Percentiles rank a stretch among this genome's conserved stretches.
These are phyloP conservation scores for Euura lappo DNA, from an alignment of 1,140 invertebrate species.

Conservation along the genomic window DNA sequence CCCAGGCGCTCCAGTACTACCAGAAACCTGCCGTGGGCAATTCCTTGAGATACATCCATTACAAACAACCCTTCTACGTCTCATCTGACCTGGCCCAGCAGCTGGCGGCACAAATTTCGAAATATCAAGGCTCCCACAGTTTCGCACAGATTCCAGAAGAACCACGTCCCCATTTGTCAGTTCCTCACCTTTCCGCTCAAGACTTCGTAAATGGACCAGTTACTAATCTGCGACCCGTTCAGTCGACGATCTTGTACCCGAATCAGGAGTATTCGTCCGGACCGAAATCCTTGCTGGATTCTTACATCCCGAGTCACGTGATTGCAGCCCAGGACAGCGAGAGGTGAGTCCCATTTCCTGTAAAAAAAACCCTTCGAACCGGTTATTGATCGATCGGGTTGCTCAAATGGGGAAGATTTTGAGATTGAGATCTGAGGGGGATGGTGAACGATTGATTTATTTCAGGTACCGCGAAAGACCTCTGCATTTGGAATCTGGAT, in stretches of 20 bases:
- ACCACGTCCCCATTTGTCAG: constrained; percentile 30
- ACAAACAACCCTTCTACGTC: constrained; percentile 36
- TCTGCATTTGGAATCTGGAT: constrained; percentile 53
- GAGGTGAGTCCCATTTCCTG: constrained; percentile 39
- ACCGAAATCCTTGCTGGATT: constrained; percentile 52
- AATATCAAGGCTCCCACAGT: constrained; percentile 37
- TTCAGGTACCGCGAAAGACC: constrained; percentile 55
- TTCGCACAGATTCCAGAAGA: constrained; percentile 33
- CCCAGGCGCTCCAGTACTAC: constrained; percentile 25
- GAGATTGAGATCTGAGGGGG: too few relatives aligned
- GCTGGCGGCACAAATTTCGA: constrained; percentile 39
- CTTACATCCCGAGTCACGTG: constrained; percentile 52
- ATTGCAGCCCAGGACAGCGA: constrained; percentile 51
- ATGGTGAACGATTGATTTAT: constrained; percentile 14
- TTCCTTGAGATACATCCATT: constrained; percentile 14
- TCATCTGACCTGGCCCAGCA: constrained; percentile 35
- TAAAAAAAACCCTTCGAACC: too few relatives aligned
- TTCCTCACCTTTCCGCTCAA: constrained; percentile 41
- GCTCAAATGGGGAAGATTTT: too few relatives aligned
- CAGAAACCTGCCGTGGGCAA: not conserved
- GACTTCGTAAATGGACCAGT: constrained; percentile 38
- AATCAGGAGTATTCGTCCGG: constrained; percentile 20
- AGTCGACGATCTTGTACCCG: constrained; percentile 15
- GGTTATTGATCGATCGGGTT: too few relatives aligned
- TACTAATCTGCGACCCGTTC: constrained; percentile 34